A percentile compares a stretch with the other conserved stretches of the same genome.
phyloP scores from a whole-genome alignment of 2,888 invertebrate genomes.

The Eudemis profundana region DNA sequence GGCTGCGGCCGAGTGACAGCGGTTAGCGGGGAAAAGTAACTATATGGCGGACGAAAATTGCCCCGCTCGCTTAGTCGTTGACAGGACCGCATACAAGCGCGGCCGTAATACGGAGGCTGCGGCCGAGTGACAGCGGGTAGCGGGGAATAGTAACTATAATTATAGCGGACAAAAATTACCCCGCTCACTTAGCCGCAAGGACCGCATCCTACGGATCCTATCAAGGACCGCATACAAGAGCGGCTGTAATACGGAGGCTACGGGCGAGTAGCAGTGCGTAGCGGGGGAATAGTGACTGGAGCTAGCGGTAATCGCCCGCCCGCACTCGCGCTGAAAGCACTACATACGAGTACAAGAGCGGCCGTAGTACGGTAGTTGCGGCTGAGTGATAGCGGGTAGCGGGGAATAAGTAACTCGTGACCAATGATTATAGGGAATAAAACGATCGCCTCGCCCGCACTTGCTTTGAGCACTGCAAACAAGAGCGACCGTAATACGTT shows the following conservation, averaged over 20 bases:
- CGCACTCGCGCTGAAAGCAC: too few species aligned
- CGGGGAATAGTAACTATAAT: too few species aligned
- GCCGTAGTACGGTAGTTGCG: conserved; percentile 9
- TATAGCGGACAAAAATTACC: too few species aligned
- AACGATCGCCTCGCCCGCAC: too few species aligned
- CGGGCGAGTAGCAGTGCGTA: neutral
- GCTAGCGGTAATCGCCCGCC: conserved; percentile 21
- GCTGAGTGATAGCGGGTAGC: conserved; percentile 6
- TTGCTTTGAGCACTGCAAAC: conserved; percentile 17
- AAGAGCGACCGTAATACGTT: conserved; percentile 15
- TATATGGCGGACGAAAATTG: too few species aligned
- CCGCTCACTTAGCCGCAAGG: conserved; percentile 10
- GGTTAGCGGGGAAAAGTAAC: neutral
- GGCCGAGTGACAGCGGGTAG: conserved; percentile 12
- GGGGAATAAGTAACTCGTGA: too few species aligned
- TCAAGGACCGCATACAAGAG: conserved; percentile 21
- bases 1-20: conserved; percentile 8
- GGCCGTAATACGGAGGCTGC: conserved; percentile 10
- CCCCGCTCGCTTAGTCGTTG: conserved; percentile 13
- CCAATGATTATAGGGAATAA: too few species aligned
- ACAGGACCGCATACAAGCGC: conserved; percentile 20
- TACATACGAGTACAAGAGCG: conserved; percentile 9
- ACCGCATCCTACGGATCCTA: too few species aligned
- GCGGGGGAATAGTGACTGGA: conserved; percentile 15
- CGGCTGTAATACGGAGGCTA: conserved; percentile 13